Evolutionary conservation across 2,113 vertebrate species (phyloP).

Genomic region (Chauna torquata): DNA sequence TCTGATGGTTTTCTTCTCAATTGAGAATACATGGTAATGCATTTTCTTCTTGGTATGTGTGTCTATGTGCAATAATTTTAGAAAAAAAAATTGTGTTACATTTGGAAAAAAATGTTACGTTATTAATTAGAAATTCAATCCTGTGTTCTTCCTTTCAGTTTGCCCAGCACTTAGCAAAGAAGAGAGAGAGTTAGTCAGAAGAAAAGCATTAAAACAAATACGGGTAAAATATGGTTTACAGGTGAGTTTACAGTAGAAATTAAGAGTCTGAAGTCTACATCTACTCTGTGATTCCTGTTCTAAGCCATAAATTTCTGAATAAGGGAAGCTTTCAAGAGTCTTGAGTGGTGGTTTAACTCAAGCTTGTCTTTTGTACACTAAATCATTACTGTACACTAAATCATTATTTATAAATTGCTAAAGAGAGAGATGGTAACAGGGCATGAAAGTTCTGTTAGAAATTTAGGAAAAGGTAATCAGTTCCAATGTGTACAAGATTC

Average conservation of each 20-base stretch:
- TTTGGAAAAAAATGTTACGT: neutral
- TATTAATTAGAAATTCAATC: neutral
- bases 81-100: neutral
- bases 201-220: slow-evolving; percentile 94
- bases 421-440: neutral
- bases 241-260: slow-evolving; percentile 75
- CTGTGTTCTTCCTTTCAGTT: slow-evolving; percentile 70
- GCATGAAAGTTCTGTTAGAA: neutral
- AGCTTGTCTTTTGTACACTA: neutral
- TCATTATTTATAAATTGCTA: neutral
- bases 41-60: neutral
- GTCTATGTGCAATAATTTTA: neutral
- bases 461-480: neutral
- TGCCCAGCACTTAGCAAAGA: slow-evolving; percentile 85
- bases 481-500: neutral
- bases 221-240: slow-evolving; percentile 97
- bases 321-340: neutral
- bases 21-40: neutral
- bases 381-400: neutral
- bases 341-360: neutral
- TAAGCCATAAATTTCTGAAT: neutral
- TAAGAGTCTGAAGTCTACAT: neutral
- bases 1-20: neutral
- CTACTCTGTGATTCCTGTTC: neutral
- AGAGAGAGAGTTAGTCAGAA: slow-evolving; percentile 90